Conservation (phyloP, 2,888 invertebrate genomes). For the Xylota segnis region DNA sequence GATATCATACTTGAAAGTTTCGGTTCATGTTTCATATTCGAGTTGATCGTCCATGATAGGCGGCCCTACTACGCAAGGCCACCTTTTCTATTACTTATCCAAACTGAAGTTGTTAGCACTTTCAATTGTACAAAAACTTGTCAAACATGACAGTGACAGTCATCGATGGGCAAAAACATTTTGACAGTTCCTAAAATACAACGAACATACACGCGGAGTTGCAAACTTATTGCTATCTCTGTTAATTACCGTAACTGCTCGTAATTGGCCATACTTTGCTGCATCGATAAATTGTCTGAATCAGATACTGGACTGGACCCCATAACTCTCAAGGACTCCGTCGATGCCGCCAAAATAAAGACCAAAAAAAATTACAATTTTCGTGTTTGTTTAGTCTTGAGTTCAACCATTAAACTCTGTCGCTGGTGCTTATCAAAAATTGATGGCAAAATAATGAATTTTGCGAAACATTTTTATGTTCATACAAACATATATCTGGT, state of each 20-base stretch:
- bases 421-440: constrained; percentile 32
- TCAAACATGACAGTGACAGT: no score
- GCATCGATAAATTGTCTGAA: constrained; percentile 35
- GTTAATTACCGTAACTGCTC: constrained; percentile 18
- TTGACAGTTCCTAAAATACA: background rate
- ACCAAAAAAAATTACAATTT: constrained; percentile 7
- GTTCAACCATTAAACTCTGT: constrained; percentile 37
- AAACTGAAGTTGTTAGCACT: no score
- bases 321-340: background rate
- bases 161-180: no score
- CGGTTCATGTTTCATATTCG: no score
- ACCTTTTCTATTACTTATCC: no score
- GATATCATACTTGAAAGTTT: no score
- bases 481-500: background rate
- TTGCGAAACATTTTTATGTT: constrained; percentile 25
- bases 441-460: constrained; percentile 53
- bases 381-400: constrained; percentile 7
- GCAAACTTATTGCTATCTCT: background rate
- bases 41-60: no score
- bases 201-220: background rate
- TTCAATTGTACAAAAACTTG: no score
- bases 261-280: constrained; percentile 8
- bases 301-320: background rate
- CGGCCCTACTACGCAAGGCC: no score
- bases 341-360: background rate